Base-by-base conservation (phyloP, 2,888 invertebrate species). In the Strigamia transsilvanica region DNA sequence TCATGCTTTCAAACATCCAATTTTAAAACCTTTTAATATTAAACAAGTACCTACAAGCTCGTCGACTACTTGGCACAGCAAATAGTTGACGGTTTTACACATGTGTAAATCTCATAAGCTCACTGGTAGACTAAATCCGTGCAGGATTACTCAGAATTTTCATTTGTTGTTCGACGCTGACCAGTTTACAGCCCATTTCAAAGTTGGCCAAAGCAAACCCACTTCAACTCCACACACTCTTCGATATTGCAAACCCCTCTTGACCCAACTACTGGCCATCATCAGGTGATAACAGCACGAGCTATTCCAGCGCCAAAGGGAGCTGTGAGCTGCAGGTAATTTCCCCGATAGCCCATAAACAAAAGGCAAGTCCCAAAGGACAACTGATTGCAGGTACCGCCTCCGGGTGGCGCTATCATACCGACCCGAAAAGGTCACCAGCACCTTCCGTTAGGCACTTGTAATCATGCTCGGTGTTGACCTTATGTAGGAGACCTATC, bases 381-480 rank as follows among this genome's bases (percentile, higher is more conserved):
- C 61, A 66, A 23, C 61, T 66, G 61, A 66, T 66, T 66, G 61
- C 61, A 66, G 61, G 61, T 66, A 66, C 61, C 61, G 61, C 80
- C 80, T 46, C 42, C 41, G 80, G 80, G 80, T 23, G 38, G 42
- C 80, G 23, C 46, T 80, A 80, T 42, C 80, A 41, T 12, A 27
- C 42, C 46, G 80, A 80, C 80, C 80, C 80, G 41, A 41, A 46
- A 46, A 66, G 41, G 80, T 80, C 80, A 42, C 41, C 38, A 21
- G 5, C 61, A 66, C 80, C 80, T 80, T 80, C 80, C 80, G 80
- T 42, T 42, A 80, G 80, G 80, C 41, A 42, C 80, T 80, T 42
- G 46, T 80, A 41, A 80, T 80, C 80, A 80, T 80, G 80, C 80
- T 41, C 78, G 9, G 18, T 7, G 78, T 34, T 38, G 78, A 78